phyloP scores from a whole-genome alignment of 2,888 invertebrate genomes.

The Pterostichus niger region DNA sequence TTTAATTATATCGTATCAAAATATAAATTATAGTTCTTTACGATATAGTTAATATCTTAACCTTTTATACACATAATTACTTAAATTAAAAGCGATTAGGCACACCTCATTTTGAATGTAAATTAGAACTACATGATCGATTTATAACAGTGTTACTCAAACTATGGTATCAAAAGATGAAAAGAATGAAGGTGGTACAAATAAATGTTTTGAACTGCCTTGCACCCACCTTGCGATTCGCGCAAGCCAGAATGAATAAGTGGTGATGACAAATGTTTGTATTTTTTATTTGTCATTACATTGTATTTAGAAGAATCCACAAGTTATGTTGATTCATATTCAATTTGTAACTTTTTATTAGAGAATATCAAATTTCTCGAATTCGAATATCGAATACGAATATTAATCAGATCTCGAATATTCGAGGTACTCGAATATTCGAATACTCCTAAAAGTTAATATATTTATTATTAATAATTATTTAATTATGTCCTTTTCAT shows the following conservation, averaged over 20 bases:
- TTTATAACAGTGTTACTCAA: neutral
- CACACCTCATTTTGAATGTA: conserved; percentile 7
- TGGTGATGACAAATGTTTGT: neutral
- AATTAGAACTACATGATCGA: conserved; percentile 1
- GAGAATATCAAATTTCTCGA: too few species aligned
- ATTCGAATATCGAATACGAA: too few species aligned
- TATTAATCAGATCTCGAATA: too few species aligned
- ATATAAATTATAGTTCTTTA: too few species aligned
- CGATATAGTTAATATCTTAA: neutral
- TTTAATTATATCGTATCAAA: neutral
- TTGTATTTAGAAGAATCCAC: too few species aligned
- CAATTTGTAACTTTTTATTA: too few species aligned
- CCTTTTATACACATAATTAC: neutral
- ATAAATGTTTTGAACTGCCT: conserved; percentile 7
- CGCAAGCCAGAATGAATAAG: neutral
- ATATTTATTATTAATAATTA: too few species aligned
- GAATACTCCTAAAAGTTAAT: too few species aligned
- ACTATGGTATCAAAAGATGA: neutral
- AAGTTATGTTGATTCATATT: too few species aligned
- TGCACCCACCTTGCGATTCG: neutral
- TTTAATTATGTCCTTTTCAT: too few species aligned
- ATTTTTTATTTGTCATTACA: too few species aligned
- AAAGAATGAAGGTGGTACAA: neutral
- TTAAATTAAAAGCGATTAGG: neutral
- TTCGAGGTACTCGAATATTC: too few species aligned